Percentiles rank a stretch among this genome's conserved stretches.
Conservation (phyloP, 2,888 invertebrate genomes). For the Muscina levida region DNA sequence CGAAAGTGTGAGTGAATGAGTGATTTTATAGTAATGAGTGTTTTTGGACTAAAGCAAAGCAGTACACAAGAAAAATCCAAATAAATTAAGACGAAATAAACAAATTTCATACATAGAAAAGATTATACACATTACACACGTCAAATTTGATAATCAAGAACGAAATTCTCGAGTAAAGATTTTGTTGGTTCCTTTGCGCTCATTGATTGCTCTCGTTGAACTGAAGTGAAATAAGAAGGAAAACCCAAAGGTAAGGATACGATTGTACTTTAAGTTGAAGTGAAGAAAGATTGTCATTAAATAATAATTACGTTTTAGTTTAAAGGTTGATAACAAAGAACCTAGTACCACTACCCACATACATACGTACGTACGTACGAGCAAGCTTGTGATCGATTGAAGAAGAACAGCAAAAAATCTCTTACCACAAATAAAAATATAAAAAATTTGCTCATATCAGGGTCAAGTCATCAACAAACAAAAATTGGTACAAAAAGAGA, state of each 20-base stretch:
- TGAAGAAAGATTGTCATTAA: slow-evolving; percentile 59
- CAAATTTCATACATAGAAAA: slow-evolving; percentile 48
- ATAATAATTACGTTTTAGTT: slow-evolving; percentile 62
- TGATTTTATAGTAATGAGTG: slow-evolving; percentile 32
- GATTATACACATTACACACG: slow-evolving; percentile 27
- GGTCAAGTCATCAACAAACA: slow-evolving; percentile 51
- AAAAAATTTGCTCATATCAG: slow-evolving; percentile 62
- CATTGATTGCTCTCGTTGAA: no score
- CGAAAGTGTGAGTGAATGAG: neutral
- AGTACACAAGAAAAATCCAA: slow-evolving; percentile 57
- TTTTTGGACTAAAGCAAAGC: slow-evolving; percentile 38
- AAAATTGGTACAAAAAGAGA: slow-evolving; percentile 41
- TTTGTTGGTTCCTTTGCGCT: no score
- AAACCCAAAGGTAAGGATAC: no score
- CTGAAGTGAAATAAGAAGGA: no score
- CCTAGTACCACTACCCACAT: slow-evolving; percentile 25
- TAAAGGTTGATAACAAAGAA: slow-evolving; percentile 54
- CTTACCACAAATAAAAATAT: slow-evolving; percentile 13
- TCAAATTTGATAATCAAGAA: slow-evolving; percentile 30
- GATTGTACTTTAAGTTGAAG: neutral
- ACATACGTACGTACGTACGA: slow-evolving; percentile 24
- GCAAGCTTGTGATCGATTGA: slow-evolving; percentile 4
- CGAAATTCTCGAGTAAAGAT: slow-evolving; percentile 13
- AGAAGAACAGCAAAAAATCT: neutral
- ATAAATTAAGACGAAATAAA: slow-evolving; percentile 63